These are phyloP conservation scores for Drosophila orosa DNA, from an alignment of 1,140 invertebrate genomes.

Conservation along the genomic window DNA sequence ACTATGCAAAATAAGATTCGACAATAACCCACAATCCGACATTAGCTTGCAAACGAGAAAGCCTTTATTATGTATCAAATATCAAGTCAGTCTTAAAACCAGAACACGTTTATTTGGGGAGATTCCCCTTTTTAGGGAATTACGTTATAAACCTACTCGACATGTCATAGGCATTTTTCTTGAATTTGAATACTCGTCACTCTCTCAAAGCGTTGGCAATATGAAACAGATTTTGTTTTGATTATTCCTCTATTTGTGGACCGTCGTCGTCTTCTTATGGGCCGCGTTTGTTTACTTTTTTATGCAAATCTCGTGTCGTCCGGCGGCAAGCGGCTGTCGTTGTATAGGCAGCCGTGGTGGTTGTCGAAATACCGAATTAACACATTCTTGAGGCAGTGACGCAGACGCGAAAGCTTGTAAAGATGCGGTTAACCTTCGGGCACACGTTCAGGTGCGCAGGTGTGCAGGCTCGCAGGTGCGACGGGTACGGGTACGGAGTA, in stretches of 20 bases:
- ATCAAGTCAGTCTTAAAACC: neutral
- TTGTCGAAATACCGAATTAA: conserved; percentile 66
- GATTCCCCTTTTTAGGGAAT: neutral
- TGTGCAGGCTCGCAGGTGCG: conserved; percentile 1
- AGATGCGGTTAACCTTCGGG: conserved; percentile 74
- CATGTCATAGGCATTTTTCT: conserved; percentile 1
- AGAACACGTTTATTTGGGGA: neutral
- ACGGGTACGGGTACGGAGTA: neutral
- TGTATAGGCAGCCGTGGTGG: conserved; percentile 13
- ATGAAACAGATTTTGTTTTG: conserved; percentile 12
- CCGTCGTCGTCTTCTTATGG: conserved; percentile 1
- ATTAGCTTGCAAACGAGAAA: neutral
- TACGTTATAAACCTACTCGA: neutral
- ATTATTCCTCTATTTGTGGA: conserved; percentile 1
- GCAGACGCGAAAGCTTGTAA: conserved; percentile 65
- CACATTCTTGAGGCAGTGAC: conserved; percentile 71
- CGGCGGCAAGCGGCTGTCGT: conserved; percentile 17
- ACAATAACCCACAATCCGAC: no score
- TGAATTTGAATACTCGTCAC: conserved; percentile 4
- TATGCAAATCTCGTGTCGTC: conserved; percentile 61
- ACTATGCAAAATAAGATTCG: no score
- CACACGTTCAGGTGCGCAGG: conserved; percentile 7
- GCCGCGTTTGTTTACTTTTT: conserved; percentile 61
- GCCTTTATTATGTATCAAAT: neutral
- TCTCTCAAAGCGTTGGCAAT: conserved; percentile 4